A percentile compares a stretch with the other conserved stretches of the same genome.
These are phyloP conservation scores for Diplodus sargus DNA, from an alignment of 2,797 vertebrate species.

Conservation along the genomic window DNA sequence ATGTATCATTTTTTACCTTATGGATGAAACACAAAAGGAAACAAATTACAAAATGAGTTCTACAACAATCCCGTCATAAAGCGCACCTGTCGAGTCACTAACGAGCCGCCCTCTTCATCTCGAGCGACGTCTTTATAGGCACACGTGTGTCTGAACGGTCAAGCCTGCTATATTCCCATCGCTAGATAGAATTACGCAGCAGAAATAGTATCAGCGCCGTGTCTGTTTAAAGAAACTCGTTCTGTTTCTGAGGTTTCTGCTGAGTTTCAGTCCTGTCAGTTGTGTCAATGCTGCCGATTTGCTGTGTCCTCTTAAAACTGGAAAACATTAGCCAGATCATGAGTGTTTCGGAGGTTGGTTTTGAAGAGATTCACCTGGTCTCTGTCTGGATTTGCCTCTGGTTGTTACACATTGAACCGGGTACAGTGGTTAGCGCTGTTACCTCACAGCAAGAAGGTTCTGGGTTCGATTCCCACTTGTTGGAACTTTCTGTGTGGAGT, in stretches of 20 bases:
- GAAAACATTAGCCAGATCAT: background rate
- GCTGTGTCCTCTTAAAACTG: constrained; percentile 1
- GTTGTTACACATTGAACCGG: too few species aligned
- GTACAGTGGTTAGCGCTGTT: too few species aligned
- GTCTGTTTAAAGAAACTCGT: constrained; percentile 16
- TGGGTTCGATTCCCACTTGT: too few species aligned
- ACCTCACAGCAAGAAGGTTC: too few species aligned
- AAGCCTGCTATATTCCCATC: background rate
- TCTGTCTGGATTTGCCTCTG: background rate
- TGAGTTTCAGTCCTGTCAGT: background rate
- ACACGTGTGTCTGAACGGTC: constrained; percentile 14
- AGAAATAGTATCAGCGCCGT: constrained; percentile 30
- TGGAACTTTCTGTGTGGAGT: too few species aligned
- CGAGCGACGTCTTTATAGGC: background rate
- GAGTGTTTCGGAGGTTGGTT: background rate
- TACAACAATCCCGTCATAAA: background rate
- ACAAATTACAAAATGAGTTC: too few species aligned
- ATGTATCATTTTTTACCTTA: too few species aligned
- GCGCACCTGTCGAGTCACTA: background rate
- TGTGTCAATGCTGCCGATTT: background rate
- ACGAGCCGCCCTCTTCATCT: constrained; percentile 3
- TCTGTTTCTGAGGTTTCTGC: background rate
- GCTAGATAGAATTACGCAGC: constrained; percentile 31
- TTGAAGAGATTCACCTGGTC: too few species aligned
- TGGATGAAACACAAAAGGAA: too few species aligned